Base-by-base conservation (phyloP, 1,140 invertebrate species). In the Camponotus floridanus region DNA sequence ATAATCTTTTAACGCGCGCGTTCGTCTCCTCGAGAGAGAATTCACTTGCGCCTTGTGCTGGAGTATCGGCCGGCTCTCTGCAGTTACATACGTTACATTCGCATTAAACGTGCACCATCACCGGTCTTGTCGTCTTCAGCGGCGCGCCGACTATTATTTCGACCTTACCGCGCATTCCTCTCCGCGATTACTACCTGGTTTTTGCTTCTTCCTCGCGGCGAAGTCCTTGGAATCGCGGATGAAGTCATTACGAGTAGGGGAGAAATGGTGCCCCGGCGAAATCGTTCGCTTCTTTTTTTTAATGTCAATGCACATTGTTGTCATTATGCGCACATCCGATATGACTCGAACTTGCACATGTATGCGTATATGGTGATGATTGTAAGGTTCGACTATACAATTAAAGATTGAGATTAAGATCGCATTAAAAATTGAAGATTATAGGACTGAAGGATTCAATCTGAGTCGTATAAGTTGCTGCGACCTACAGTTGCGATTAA, bases 141-240 rank as follows among this genome's bases (percentile, higher is more conserved):
- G 21, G 21, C 18, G 36, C 57, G 65, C 42, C 62, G 21, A 61
- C 86, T 90, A 90, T 90, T 86, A 88, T 90, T 91, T 90, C 79
- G 84, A 90, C 87, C 64, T 91, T 85, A 80, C 79, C 73, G 73
- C 62, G 79, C 90, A 91, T 91, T 88, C 88, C 88, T 67, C 71
- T 31, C 7, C 68, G 70, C 73, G 87, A 91, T 88, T 88, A 81
- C 87, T 87, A 85, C 87, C 84, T 88, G 87, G 61, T 91, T 90
- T 90, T 90, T 90, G 89, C 71, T 83, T 87, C 86, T 83, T 90
- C 51, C 86, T 87, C 81, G 33, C 67, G 81, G 86, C 57, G 15
- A 81, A 84, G 88, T 91, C 90, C 90, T 91, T 91, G 90, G 84
- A 90, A 87, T 84, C 87, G 68, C 59, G 87, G 87, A 91, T 91